phyloP scores from a whole-genome alignment of 2,888 invertebrate genomes.

The Eupeodes luniger region DNA sequence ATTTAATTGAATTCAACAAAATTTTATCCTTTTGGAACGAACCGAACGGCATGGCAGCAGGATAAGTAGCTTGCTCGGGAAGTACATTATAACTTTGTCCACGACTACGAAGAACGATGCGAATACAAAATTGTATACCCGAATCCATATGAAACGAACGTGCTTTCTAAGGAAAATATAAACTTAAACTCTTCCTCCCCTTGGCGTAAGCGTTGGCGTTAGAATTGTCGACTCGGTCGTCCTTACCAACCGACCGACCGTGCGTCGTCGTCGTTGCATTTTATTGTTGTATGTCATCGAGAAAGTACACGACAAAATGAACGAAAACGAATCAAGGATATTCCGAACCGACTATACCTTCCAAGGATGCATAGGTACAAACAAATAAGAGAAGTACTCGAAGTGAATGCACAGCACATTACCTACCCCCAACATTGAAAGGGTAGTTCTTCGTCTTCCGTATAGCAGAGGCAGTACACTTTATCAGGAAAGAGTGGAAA shows the following conservation, averaged over 20 bases:
- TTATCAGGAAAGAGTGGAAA: slow-evolving; percentile 23
- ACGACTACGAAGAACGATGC: slow-evolving; percentile 6
- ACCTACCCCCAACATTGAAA: slow-evolving; percentile 38
- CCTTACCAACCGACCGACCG: neutral
- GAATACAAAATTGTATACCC: slow-evolving; percentile 29
- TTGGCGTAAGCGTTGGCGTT: neutral
- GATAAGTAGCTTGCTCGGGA: slow-evolving; percentile 53
- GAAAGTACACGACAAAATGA: slow-evolving; percentile 23
- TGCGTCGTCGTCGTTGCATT: slow-evolving; percentile 22
- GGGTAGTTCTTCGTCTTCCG: neutral
- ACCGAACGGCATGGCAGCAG: slow-evolving; percentile 13
- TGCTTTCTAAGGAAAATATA: slow-evolving; percentile 57
- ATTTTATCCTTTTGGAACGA: slow-evolving; percentile 1
- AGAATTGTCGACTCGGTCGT: neutral
- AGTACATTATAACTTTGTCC: slow-evolving; percentile 53
- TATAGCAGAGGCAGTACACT: neutral
- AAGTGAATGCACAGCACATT: slow-evolving; percentile 57
- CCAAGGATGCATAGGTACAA: neutral
- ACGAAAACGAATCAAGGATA: slow-evolving; percentile 42
- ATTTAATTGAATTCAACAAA: slow-evolving; percentile 49
- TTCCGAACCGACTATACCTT: neutral
- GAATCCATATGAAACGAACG: slow-evolving; percentile 41
- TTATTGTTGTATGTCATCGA: slow-evolving; percentile 46
- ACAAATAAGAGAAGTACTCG: slow-evolving; percentile 15
- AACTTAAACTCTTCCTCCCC: slow-evolving; percentile 39